A percentile compares a stretch with the other conserved stretches of the same genome.
These are phyloP conservation scores for Rhinatrema bivittatum DNA, from an alignment of 2,797 vertebrate genomes.

Conservation along the genomic window DNA sequence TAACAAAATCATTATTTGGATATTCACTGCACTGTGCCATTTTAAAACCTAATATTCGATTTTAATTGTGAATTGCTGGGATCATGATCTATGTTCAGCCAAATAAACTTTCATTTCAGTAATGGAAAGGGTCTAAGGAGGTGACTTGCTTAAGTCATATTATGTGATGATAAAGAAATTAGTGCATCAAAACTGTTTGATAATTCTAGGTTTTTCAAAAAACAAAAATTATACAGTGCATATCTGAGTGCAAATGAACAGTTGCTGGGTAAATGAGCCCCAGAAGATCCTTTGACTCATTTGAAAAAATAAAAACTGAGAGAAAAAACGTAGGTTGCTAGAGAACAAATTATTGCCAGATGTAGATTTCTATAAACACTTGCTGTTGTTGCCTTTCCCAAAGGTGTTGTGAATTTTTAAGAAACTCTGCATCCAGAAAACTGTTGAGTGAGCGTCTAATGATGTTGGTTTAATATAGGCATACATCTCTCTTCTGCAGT, in stretches of 20 bases:
- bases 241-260: constrained; percentile 29
- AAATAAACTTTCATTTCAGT: no score
- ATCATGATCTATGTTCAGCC: no score
- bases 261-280: constrained; percentile 35
- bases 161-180: no score
- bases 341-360: constrained; percentile 54
- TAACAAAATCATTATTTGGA: no score
- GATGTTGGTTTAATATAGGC: constrained; percentile 1
- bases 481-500: not conserved
- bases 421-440: constrained; percentile 20
- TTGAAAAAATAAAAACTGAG: no score
- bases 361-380: constrained; percentile 54
- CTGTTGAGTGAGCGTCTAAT: constrained; percentile 3
- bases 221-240: constrained; percentile 31
- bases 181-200: no score
- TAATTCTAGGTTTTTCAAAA: constrained; percentile 46
- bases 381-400: constrained; percentile 26
- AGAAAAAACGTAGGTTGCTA: constrained; percentile 34
- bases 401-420: constrained; percentile 41
- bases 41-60: no score
- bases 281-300: constrained; percentile 34
- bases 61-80: no score
- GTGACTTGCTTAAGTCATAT: no score
- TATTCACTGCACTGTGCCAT: no score
- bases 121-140: no score